Evolutionary conservation across 2,113 vertebrate genomes (phyloP).

Genomic region (Leptodactylus fuscus): DNA sequence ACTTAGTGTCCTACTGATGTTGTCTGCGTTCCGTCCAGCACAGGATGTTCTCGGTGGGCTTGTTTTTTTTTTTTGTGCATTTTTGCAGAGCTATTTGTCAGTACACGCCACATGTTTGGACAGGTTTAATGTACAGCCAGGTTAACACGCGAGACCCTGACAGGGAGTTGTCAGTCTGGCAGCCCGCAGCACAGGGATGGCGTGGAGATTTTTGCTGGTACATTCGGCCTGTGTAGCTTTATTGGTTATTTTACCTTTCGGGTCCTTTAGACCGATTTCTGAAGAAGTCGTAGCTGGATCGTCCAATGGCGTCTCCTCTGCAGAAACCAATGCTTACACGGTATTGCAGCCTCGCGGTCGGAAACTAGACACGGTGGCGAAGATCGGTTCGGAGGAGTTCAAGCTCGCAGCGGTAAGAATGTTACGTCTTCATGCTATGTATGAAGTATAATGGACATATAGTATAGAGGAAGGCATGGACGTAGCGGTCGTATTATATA

Average conservation of each 20-base stretch:
- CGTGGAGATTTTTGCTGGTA: neutral
- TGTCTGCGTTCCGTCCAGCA: too few species aligned
- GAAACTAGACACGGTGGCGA: neutral
- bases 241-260: slow-evolving; percentile 9
- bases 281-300: neutral
- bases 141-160: neutral
- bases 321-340: neutral
- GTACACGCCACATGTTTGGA: slow-evolving; percentile 37
- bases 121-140: slow-evolving; percentile 56
- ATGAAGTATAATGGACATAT: too few species aligned
- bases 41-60: neutral
- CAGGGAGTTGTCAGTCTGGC: neutral
- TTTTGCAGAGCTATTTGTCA: slow-evolving; percentile 9
- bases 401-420: slow-evolving; percentile 46
- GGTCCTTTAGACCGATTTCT: slow-evolving; percentile 22
- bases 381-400: slow-evolving; percentile 15
- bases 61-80: neutral
- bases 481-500: too few species aligned
- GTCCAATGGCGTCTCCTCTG: neutral
- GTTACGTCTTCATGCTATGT: too few species aligned
- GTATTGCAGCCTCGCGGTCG: neutral
- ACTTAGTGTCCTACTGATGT: too few species aligned
- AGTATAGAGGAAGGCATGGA: too few species aligned
- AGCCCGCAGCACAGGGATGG: neutral
- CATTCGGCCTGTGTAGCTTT: neutral